phyloP scores from a whole-genome alignment of 2,797 vertebrate genomes.

The Poecilia wingei region DNA sequence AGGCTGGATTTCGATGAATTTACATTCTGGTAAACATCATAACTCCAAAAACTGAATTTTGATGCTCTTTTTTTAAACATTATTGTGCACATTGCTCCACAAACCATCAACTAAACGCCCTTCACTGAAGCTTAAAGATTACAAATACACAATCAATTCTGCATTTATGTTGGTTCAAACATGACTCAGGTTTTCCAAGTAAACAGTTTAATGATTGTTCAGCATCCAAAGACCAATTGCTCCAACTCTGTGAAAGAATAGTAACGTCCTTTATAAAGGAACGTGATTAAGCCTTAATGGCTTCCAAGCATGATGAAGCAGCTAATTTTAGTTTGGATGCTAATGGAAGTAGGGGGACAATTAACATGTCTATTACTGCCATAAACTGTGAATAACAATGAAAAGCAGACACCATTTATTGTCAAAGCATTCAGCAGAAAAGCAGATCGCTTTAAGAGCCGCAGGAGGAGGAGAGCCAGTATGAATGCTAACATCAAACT shows the following conservation, averaged over 20 bases:
- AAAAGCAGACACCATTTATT: slow-evolving; percentile 59
- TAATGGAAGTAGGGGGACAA: slow-evolving; percentile 69
- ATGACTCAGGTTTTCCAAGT: slow-evolving; percentile 18
- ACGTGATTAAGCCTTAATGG: slow-evolving; percentile 70
- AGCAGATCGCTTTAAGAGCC: slow-evolving; percentile 38
- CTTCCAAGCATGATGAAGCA: slow-evolving; percentile 71
- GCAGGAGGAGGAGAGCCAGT: slow-evolving; percentile 12
- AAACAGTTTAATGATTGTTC: slow-evolving; percentile 49
- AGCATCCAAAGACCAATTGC: slow-evolving; percentile 48
- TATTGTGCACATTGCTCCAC: background rate
- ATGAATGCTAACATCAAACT: slow-evolving; percentile 33
- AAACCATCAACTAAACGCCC: background rate
- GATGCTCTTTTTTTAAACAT: background rate
- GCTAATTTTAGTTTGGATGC: slow-evolving; percentile 71
- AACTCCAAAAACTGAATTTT: background rate
- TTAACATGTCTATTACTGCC: slow-evolving; percentile 72
- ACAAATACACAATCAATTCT: background rate
- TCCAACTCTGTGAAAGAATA: slow-evolving; percentile 49
- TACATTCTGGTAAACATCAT: background rate
- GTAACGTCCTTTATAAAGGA: slow-evolving; percentile 67
- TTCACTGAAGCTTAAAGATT: background rate
- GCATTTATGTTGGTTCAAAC: slow-evolving; percentile 11
- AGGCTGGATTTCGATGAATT: background rate
- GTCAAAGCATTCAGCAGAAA: slow-evolving; percentile 31
- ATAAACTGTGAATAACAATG: slow-evolving; percentile 73